A percentile compares a stretch with the other conserved stretches of the same genome.
phyloP scores from a whole-genome alignment of 2,797 vertebrate species.

The Lycodopsis pacificus region DNA sequence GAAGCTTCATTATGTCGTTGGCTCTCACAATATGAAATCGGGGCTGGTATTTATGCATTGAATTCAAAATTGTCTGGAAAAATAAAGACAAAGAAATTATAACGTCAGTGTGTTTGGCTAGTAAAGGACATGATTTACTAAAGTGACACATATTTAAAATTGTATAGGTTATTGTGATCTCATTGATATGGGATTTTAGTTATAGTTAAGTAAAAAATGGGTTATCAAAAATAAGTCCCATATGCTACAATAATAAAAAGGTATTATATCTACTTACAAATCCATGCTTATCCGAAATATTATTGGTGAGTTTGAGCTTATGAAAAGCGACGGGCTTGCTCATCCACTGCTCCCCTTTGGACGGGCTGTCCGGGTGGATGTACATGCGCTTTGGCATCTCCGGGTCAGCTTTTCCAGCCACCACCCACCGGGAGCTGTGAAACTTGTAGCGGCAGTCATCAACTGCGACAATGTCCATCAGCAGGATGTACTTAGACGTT shows the following conservation, averaged over 20 bases:
- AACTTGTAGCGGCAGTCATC: slow-evolving; percentile 98
- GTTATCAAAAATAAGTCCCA: background rate
- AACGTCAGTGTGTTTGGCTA: background rate
- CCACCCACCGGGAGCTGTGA: slow-evolving; percentile 95
- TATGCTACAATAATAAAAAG: background rate
- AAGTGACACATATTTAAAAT: background rate
- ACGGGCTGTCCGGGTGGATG: slow-evolving; percentile 97
- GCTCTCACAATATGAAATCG: slow-evolving; percentile 95
- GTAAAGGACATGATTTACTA: background rate
- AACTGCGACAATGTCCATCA: slow-evolving; percentile 98
- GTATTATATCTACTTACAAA: slow-evolving; percentile 89
- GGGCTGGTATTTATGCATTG: slow-evolving; percentile 98
- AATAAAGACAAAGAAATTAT: slow-evolving; percentile 4
- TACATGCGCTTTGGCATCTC: slow-evolving; percentile 99
- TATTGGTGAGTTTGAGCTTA: slow-evolving; percentile 99
- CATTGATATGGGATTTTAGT: background rate
- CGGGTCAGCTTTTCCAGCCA: slow-evolving; percentile 96
- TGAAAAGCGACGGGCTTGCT: slow-evolving; percentile 96
- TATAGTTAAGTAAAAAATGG: no score
- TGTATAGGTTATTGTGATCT: background rate
- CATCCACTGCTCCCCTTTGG: slow-evolving; percentile 98
- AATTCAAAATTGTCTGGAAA: slow-evolving; percentile 94
- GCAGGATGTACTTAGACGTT: slow-evolving; percentile 94
- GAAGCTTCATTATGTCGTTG: slow-evolving; percentile 96
- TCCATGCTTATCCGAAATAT: slow-evolving; percentile 97